Base-by-base conservation (phyloP, 2,888 invertebrate species). In the Limnephilus marmoratus region DNA sequence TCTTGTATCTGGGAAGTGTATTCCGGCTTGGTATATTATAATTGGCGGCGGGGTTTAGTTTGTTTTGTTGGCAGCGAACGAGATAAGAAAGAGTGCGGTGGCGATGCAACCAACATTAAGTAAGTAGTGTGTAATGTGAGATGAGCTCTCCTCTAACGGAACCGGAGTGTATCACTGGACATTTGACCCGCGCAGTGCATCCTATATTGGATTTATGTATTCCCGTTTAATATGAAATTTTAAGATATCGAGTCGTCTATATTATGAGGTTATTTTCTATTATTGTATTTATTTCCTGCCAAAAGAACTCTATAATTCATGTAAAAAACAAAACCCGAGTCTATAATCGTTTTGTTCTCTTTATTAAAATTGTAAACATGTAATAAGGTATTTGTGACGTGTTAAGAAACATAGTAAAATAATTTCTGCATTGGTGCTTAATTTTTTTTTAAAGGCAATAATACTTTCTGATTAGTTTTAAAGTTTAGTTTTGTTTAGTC, bases 351-450 rank as follows among this genome's bases (percentile, higher is more conserved):
- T 53, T 85, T 90, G 90, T 85, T 90, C 85, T 31, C 85, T 85
- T 49, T 49, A 53, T 85, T 29, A 85, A 53, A 53, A 90, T 53
- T 85, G 68, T 85, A 90, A 49, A 90, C 68, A 90, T 90, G 85
- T 90, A 90, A 90, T 90, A 90, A 90, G 90, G 90, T 85, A 90
- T 90, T 90, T 90, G 90, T 90, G 90, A 85, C 85, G 90, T 90
- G 90, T 90, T 90, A 83, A 90, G 85, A 45, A 68, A 85, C 80
- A 85, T 90, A 90, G 90, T n/a, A 34, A 85, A 83, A 85, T 90
- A 53, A 53, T 90, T 90, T 90, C 85, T 90, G 31, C 90, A 85
- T 90, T 90, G 90, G 90, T 90, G 90, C 90, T 90, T 83, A 18
- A 82, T 90, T 90, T 82, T 90, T 45, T 82, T 81, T 82, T 90